A percentile compares a stretch with the other conserved stretches of the same genome.
Evolutionary conservation across 2,797 vertebrate species (phyloP).

Genomic region (Macroramphosus scolopax): DNA sequence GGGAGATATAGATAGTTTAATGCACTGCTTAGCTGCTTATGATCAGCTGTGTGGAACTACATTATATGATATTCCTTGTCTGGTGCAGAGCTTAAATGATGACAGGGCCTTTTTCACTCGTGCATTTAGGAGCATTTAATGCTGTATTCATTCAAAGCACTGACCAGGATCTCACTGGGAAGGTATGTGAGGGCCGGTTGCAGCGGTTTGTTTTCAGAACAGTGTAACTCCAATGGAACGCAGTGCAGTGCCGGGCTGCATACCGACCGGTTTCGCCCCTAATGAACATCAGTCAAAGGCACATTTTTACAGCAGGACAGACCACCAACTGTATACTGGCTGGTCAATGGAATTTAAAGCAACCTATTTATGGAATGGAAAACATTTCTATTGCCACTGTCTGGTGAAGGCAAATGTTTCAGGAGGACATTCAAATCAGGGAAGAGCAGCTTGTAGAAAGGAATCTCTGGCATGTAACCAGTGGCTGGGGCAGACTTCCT

Average conservation of each 20-base stretch:
- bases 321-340: constrained; percentile 48
- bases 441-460: constrained; percentile 49
- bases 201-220: constrained; percentile 71
- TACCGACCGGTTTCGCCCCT: constrained; percentile 54
- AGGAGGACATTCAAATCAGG: constrained; percentile 42
- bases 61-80: constrained; percentile 18
- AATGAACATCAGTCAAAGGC: constrained; percentile 65
- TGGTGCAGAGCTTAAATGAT: constrained; percentile 30
- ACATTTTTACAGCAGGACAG: constrained; percentile 51
- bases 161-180: constrained; percentile 60
- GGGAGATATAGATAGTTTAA: too few species aligned
- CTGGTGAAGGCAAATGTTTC: constrained; percentile 45
- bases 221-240: constrained; percentile 66
- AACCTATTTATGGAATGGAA: constrained; percentile 69
- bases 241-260: constrained; percentile 50
- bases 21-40: too few species aligned
- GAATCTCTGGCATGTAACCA: constrained; percentile 68
- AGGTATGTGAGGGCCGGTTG: constrained; percentile 59
- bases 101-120: constrained; percentile 29
- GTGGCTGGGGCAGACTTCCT: constrained; percentile 49
- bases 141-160: constrained; percentile 54
- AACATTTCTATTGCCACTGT: constrained; percentile 65
- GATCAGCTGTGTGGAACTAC: too few species aligned
- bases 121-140: constrained; percentile 45
- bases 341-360: constrained; percentile 57